Percentiles rank a stretch among this genome's conserved stretches.
Evolutionary conservation across 2,113 vertebrate genomes (phyloP).

Genomic region (Antidorcas marsupialis): DNA sequence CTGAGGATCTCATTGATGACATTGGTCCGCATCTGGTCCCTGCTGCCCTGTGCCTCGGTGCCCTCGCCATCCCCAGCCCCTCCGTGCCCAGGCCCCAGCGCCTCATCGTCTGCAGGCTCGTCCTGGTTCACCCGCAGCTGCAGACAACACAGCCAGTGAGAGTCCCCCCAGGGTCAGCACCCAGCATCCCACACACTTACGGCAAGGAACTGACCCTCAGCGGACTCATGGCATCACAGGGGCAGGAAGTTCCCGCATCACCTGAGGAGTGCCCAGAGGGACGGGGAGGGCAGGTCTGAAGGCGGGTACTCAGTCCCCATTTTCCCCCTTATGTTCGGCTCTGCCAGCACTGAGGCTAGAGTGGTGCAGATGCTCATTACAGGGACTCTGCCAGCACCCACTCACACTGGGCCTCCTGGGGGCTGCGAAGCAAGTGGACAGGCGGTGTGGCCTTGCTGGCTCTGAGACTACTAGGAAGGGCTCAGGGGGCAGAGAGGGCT

Average conservation of each 20-base stretch:
- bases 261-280: too few species aligned
- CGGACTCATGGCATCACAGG: too few species aligned
- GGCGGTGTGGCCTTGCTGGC: background rate
- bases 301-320: background rate
- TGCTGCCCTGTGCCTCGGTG: slow-evolving; percentile 86
- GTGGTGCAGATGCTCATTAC: too few species aligned
- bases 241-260: background rate
- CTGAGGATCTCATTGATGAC: slow-evolving; percentile 98
- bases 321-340: background rate
- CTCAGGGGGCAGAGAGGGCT: too few species aligned
- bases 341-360: background rate
- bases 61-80: slow-evolving; percentile 79
- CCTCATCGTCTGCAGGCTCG: slow-evolving; percentile 90
- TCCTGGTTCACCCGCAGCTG: slow-evolving; percentile 98
- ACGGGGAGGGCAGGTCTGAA: background rate
- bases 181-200: background rate
- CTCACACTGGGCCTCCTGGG: background rate
- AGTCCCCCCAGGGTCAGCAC: accelerated
- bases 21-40: slow-evolving; percentile 96
- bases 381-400: background rate
- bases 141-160: background rate
- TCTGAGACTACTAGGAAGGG: background rate
- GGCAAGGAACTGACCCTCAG: accelerated
- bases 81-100: slow-evolving; percentile 81
- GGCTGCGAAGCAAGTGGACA: background rate